A percentile compares a stretch with the other conserved stretches of the same genome.
These are phyloP conservation scores for Aldrovandia affinis DNA, from an alignment of 2,797 vertebrate species.

Conservation along the genomic window DNA sequence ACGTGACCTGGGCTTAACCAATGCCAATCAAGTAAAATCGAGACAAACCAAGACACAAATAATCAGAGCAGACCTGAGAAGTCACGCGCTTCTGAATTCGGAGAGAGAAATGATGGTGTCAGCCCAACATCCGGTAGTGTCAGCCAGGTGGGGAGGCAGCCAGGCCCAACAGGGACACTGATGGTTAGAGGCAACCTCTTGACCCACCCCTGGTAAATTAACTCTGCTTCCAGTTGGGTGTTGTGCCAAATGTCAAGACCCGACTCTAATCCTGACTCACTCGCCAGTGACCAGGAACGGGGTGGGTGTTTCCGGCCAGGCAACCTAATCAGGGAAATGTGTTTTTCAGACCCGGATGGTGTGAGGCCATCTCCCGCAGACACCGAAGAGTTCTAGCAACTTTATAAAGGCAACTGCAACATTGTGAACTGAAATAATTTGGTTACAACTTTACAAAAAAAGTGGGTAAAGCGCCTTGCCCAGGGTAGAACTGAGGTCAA, in stretches of 20 bases:
- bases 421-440: neutral
- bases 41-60: neutral
- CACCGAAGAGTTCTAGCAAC: neutral
- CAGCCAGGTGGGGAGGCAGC: slow-evolving; percentile 40
- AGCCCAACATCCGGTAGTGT: slow-evolving; percentile 28
- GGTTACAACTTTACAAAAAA: neutral
- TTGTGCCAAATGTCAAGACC: slow-evolving; percentile 69
- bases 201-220: slow-evolving; percentile 65
- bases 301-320: slow-evolving; percentile 51
- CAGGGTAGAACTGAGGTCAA: neutral
- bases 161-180: slow-evolving; percentile 30
- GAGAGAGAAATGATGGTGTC: slow-evolving; percentile 12
- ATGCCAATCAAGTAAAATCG: neutral
- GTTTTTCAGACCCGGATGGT: neutral
- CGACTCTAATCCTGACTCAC: slow-evolving; percentile 65
- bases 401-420: neutral
- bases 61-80: neutral
- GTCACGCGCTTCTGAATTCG: neutral
- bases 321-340: slow-evolving; percentile 38
- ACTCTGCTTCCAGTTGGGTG: slow-evolving; percentile 63
- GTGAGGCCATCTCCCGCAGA: neutral
- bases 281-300: slow-evolving; percentile 34
- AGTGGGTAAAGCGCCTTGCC: neutral
- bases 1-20: neutral
- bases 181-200: slow-evolving; percentile 46